These are phyloP conservation scores for Resseliella maxima DNA, from an alignment of 2,888 invertebrate genomes.

Conservation along the genomic window DNA sequence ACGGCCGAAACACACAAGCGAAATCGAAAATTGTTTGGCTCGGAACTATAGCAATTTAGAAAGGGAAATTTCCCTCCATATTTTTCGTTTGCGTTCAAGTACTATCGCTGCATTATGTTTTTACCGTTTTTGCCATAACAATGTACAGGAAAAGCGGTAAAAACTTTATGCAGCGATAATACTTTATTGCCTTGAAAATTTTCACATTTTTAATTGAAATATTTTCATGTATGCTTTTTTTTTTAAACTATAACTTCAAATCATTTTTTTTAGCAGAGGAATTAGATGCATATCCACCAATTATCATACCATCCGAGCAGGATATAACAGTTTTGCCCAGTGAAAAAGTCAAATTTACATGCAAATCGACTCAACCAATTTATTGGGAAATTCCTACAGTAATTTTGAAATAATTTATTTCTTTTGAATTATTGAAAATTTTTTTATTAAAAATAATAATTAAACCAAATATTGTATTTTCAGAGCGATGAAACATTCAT, in stretches of 20 bases:
- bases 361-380: conserved; percentile 67
- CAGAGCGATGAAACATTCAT: neutral
- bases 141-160: neutral
- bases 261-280: neutral
- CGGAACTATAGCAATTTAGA: no score
- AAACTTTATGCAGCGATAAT: no score
- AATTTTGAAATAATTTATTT: conserved; percentile 34
- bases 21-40: no score
- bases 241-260: neutral
- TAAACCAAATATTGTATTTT: neutral
- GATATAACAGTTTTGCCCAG: conserved; percentile 64
- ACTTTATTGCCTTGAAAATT: neutral
- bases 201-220: no score
- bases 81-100: no score
- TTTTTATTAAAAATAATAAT: no score
- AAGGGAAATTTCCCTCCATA: no score
- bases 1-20: no score
- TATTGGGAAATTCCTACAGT: conserved; percentile 1
- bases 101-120: no score
- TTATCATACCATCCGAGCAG: conserved; percentile 64
- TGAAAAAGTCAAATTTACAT: conserved; percentile 66
- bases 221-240: neutral
- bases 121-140: no score
- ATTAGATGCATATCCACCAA: conserved; percentile 62
- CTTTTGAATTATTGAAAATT: neutral